Base-by-base conservation (phyloP, 2,888 invertebrate species). In the Gymnoscelis rufifasciata region DNA sequence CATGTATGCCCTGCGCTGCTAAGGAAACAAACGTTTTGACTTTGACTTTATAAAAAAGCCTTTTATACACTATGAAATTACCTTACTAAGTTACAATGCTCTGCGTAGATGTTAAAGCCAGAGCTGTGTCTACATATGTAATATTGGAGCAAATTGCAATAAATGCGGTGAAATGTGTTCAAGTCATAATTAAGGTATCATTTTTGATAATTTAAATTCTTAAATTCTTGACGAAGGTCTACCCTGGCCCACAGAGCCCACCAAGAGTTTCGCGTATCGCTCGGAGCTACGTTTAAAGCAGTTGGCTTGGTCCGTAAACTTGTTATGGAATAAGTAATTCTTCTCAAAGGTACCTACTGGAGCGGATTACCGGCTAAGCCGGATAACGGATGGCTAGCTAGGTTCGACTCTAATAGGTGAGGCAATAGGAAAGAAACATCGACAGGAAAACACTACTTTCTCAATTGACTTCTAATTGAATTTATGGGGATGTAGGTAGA, bases 201-300 rank as follows among this genome's bases (percentile, higher is more conserved):
- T 8, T n/a, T 33, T 8, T 14, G 14, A 33, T 14, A 14, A 14
- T 14, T 33, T 14, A n/a, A 33, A 33, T 33, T 33, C 31, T n/a
- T n/a, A n/a, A n/a, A n/a, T n/a, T n/a, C 15, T n/a, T n/a, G 14
- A 33, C 31, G 35, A 23, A 10, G 35, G 15, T 15, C 35, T 15
- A 19, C 19, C 10, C 19, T 35, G 35, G 5, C 35, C 14, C 15
- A 35, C 35, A 7, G 10, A 35, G 49, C 57, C 62, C 61, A 33
- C 53, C 54, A 5, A 19, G 19, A 19, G 19, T 67, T 61, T 56
- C 58, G 60, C 65, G 60, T 51, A 59, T 56, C 51, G 53, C 51
- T 54, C 47, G 53, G 55, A 53, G 57, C 31, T 28, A 36, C 43
- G 36, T 38, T 19, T 45, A 30, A 6, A 44, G 38, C 38, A n/a